Base-by-base conservation (phyloP, 2,888 invertebrate genomes). In the Andrena bucephala region DNA sequence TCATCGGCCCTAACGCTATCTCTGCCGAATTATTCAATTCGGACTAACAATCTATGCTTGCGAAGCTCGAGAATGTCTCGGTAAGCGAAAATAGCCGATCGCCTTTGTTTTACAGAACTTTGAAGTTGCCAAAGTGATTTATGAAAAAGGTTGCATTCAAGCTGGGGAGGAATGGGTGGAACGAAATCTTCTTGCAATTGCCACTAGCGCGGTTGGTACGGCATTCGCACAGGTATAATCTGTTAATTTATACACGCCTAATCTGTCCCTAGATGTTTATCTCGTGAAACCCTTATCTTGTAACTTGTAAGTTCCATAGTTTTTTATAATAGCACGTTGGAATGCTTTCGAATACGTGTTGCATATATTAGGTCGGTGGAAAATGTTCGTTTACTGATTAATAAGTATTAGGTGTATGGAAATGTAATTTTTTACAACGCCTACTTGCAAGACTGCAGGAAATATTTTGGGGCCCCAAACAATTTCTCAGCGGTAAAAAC, bases 161-260 rank as follows among this genome's bases (percentile, higher is more conserved):
- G 97, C 98, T 77, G 97, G 98, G 60, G 98, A 99, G 94, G 97
- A 98, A 93, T 99, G 99, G 99, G 96, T 99, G 92, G 98, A 99
- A 94, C 96, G 96, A 93, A 99, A 99, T 95, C 96, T 99, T 92
- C 97, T 99, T 94, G 96, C 97, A 92, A 98, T 99, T 93, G 98
- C 98, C 84, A 97, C 97, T 72, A 96, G 97, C 87, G 97, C 97
- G 93, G 97, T 99, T 94, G 96, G 97, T 94, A 96, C 97, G 92
- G 97, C 98, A 94, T 98, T 99, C 95, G 96, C 98, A 94, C 98
- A 99, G 98, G 99, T 99, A 95, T 59, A 63, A 27, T 66, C 72
- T 48, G 24, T 52, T 59, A 31, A 52, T 65, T 70, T 24, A 62
- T 76, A 71, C 16, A 63, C 13, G 63, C 29, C 36, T 31, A 36